Evolutionary conservation across 2,113 vertebrate species (phyloP).

Genomic region (Probosciger aterrimus): DNA sequence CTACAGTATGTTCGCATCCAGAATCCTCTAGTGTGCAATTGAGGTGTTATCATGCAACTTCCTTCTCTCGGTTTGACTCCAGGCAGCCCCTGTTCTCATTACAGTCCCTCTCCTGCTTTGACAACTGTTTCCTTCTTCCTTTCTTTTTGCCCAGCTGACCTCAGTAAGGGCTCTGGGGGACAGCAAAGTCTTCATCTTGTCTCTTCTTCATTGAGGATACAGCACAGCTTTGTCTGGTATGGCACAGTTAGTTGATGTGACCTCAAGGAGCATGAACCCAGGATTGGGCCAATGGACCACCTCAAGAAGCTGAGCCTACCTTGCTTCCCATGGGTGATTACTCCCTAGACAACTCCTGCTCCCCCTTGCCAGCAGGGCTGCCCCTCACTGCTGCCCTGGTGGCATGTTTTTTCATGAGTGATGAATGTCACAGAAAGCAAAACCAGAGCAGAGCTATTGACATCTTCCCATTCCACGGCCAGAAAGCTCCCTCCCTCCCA

Average conservation of each 20-base stretch:
- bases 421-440: not conserved
- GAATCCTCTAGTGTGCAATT: not conserved
- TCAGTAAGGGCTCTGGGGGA: not conserved
- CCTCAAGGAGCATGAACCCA: not conserved
- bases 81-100: not conserved
- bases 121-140: not conserved
- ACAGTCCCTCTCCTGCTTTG: not conserved
- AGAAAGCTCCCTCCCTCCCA: not conserved
- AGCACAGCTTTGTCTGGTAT: not conserved
- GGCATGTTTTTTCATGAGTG: not conserved
- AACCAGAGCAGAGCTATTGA: not conserved
- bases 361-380: not conserved
- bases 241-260: not conserved
- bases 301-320: not conserved
- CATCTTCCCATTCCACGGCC: not conserved
- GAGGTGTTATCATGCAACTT: not conserved
- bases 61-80: rapidly evolving
- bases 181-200: not conserved
- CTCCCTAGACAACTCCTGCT: not conserved
- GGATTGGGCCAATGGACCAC: not conserved
- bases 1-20: not conserved
- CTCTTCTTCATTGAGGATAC: not conserved
- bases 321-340: not conserved
- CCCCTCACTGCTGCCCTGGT: not conserved
- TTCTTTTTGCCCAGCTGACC: not conserved